Conservation (phyloP, 2,888 invertebrate species). For the Myopa testacea region DNA sequence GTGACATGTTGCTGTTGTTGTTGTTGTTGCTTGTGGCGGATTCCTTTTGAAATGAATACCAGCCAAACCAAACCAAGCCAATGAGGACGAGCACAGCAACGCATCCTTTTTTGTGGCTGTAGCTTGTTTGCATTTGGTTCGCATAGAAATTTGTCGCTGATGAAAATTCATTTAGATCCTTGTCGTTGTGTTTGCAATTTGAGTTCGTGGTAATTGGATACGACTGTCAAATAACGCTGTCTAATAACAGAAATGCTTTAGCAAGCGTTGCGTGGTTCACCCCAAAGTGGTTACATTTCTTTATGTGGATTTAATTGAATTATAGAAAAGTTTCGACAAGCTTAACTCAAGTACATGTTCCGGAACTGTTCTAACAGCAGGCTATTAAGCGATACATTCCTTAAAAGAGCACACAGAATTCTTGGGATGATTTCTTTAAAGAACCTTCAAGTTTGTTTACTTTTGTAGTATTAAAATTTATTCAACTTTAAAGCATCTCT, state of each 20-base stretch:
- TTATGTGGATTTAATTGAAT: conserved; percentile 27
- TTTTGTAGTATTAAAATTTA: too few species aligned
- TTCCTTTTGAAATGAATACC: conserved; percentile 22
- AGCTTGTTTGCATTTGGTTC: conserved; percentile 13
- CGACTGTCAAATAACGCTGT: conserved; percentile 42
- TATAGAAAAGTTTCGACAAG: neutral
- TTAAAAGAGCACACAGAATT: too few species aligned
- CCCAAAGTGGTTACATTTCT: conserved; percentile 1
- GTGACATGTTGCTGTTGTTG: conserved; percentile 35
- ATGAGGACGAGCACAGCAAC: conserved; percentile 3
- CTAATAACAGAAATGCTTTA: neutral
- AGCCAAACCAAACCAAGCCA: neutral
- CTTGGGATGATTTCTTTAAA: too few species aligned
- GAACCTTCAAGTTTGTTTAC: too few species aligned
- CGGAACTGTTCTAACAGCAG: neutral
- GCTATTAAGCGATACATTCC: neutral
- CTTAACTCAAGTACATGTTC: neutral
- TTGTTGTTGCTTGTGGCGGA: neutral
- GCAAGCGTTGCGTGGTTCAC: neutral
- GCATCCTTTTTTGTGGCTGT: conserved; percentile 36
- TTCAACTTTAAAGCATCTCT: too few species aligned
- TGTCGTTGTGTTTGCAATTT: conserved; percentile 34
- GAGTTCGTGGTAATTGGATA: conserved; percentile 45
- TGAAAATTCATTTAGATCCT: conserved; percentile 41
- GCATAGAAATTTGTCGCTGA: conserved; percentile 5